These are phyloP conservation scores for Atractosteus spatula DNA, from an alignment of 2,113 vertebrate species.

Conservation along the genomic window DNA sequence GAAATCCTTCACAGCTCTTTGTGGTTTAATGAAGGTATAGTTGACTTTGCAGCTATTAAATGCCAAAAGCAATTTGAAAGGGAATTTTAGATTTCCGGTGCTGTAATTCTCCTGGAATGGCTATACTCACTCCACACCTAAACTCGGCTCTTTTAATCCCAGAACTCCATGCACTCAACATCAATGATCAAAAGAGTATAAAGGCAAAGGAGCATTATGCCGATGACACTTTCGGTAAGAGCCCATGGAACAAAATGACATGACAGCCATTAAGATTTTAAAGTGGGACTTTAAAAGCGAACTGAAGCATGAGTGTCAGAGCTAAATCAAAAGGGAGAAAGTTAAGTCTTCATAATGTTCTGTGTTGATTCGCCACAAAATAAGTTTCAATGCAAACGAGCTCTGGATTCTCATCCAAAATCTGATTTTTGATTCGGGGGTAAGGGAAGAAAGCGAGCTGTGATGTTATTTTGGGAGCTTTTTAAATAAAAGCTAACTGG, in stretches of 20 bases:
- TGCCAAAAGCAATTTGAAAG: conserved; percentile 70
- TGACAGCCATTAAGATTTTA: conserved; percentile 80
- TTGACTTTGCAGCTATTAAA: conserved; percentile 62
- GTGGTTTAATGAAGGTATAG: conserved; percentile 66
- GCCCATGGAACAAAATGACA: conserved; percentile 74
- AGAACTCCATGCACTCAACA: conserved; percentile 59
- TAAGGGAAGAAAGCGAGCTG: conserved; percentile 59
- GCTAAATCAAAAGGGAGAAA: conserved; percentile 70
- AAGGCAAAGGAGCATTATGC: conserved; percentile 77
- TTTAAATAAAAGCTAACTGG: conserved; percentile 60
- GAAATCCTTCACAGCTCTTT: conserved; percentile 40
- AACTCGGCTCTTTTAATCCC: conserved; percentile 47
- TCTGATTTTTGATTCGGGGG: conserved; percentile 50
- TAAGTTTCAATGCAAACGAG: conserved; percentile 63
- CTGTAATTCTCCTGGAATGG: conserved; percentile 58
- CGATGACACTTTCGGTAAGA: conserved; percentile 82
- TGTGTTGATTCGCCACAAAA: conserved; percentile 38
- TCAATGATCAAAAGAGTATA: conserved; percentile 77
- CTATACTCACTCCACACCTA: conserved; percentile 31
- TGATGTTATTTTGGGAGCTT: conserved; percentile 54
- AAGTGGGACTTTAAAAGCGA: conserved; percentile 77
- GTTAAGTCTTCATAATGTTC: conserved; percentile 79
- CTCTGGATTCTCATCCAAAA: conserved; percentile 49
- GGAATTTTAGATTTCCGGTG: conserved; percentile 78
- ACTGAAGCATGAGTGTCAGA: conserved; percentile 79